Conservation (phyloP, 1,140 invertebrate species). For the Lordiphosa collinella region DNA sequence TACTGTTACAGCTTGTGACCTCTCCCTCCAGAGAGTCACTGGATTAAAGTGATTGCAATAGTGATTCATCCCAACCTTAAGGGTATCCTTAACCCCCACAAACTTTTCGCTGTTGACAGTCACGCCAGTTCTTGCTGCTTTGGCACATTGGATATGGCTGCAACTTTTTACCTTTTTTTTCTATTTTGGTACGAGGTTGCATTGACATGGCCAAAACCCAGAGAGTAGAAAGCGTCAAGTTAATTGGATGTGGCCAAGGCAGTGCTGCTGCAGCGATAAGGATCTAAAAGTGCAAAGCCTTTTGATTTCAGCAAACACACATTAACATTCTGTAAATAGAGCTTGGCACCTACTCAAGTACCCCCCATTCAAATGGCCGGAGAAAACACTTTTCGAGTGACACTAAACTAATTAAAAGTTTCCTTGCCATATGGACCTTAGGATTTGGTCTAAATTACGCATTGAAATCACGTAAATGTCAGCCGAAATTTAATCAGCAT, state of each 20-base stretch:
- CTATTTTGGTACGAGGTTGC: background rate
- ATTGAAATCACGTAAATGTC: slow-evolving; percentile 76
- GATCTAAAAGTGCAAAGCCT: slow-evolving; percentile 26
- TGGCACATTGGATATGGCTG: slow-evolving; percentile 68
- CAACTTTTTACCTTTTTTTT: slow-evolving; percentile 63
- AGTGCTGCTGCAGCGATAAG: slow-evolving; percentile 35
- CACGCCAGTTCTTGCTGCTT: slow-evolving; percentile 54
- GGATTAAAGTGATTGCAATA: no score
- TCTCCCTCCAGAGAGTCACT: no score
- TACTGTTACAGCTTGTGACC: no score
- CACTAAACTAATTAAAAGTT: slow-evolving; percentile 76
- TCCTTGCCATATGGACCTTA: slow-evolving; percentile 44
- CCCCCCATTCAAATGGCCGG: background rate
- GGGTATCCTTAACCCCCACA: background rate
- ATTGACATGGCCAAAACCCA: no score
- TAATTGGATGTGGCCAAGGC: slow-evolving; percentile 60
- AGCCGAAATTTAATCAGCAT: slow-evolving; percentile 64
- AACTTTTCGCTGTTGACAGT: slow-evolving; percentile 47
- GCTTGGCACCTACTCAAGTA: slow-evolving; percentile 36
- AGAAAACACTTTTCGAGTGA: slow-evolving; percentile 29
- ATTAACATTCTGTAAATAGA: slow-evolving; percentile 43
- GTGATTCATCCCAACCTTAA: slow-evolving; percentile 6
- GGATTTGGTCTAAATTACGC: slow-evolving; percentile 62
- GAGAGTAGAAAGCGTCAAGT: slow-evolving; percentile 34
- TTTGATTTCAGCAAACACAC: slow-evolving; percentile 47